Conservation (phyloP, 1,140 invertebrate genomes). For the Pollicipes pollicipes region DNA sequence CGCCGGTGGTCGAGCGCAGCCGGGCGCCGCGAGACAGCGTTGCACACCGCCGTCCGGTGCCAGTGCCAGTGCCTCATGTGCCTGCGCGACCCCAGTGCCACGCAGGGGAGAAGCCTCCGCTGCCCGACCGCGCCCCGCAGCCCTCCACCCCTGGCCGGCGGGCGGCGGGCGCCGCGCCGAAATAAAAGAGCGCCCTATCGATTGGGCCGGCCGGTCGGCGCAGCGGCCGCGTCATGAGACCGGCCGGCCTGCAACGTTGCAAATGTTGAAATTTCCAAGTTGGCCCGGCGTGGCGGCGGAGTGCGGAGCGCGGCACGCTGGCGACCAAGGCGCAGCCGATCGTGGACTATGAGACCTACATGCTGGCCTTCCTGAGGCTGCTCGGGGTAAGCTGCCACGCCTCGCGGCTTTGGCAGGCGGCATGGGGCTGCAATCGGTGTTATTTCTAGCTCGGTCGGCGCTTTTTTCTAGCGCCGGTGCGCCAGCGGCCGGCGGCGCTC, state of each 20-base stretch:
- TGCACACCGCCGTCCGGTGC: too few relatives aligned
- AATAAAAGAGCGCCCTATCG: neutral
- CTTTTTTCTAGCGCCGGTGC: neutral
- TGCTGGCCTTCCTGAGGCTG: neutral
- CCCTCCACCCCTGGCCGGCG: too few relatives aligned
- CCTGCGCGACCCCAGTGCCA: too few relatives aligned
- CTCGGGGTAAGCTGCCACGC: neutral
- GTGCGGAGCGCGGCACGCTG: neutral
- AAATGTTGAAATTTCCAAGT: slow-evolving; percentile 1
- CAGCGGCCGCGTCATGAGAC: neutral
- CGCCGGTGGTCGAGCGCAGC: too few relatives aligned
- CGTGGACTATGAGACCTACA: neutral
- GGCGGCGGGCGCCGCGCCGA: neutral
- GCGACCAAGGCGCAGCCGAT: neutral
- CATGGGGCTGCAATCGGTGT: neutral
- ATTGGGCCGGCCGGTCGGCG: neutral
- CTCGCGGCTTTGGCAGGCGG: too few relatives aligned
- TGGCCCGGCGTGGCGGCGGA: too few relatives aligned
- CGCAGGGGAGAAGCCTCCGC: too few relatives aligned
- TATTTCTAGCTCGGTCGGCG: neutral
- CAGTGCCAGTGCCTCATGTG: too few relatives aligned
- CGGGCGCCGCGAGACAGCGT: too few relatives aligned
- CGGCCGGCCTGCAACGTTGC: slow-evolving; percentile 1
- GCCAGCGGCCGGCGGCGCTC: too few relatives aligned
- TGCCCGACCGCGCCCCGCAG: neutral